Base-by-base conservation (phyloP, 2,888 invertebrate genomes). In the Pyrrhosoma nymphula region DNA sequence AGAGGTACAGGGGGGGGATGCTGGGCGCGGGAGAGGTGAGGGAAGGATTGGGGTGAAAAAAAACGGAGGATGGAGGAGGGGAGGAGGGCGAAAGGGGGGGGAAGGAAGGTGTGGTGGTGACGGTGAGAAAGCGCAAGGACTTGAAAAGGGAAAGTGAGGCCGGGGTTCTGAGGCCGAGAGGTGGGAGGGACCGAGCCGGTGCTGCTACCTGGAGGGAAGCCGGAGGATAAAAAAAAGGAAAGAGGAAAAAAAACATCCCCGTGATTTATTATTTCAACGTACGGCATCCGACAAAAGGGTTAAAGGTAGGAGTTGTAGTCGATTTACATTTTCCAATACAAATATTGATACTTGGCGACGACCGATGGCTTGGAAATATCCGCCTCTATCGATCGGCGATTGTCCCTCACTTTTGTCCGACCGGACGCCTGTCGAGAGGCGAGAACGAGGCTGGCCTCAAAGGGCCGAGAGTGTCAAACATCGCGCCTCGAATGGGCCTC, bases 251-350 rank as follows among this genome's bases (percentile, higher is more conserved):
- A 93, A 93, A 93, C 23, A 63, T 69, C 26, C 69, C 93, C 39
- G 35, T 93, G 93, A 93, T 93, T 93, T 93, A 93, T 93, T 93
- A 69, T 93, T 93, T 93, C 93, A 93, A 93, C 93, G 93, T 93
- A 47, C 93, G 23, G 75, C 63, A n/a, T 47, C 82, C 55, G 55
- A 89, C 56, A 89, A 89, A 89, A 89, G 89, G 89, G 89, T 89
- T 56, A 14, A 47, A 55, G 69, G 69, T 6, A 47, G 69, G 6
- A 47, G 47, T 47, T 47, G 93, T 39, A 39, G 69, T n/a, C 69
- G 47, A 93, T 93, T 93, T 93, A 55, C 93, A 93, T 93, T 93
- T 93, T 63, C 93, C 93, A 93, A 93, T 93, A 93, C 93, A 93
- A 93, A 93, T 93, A 93, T 93, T 93, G 93, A 93, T 93, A 93